Evolutionary conservation across 2,797 vertebrate genomes (phyloP).

Genomic region (Cryptoblepharus egeriae): DNA sequence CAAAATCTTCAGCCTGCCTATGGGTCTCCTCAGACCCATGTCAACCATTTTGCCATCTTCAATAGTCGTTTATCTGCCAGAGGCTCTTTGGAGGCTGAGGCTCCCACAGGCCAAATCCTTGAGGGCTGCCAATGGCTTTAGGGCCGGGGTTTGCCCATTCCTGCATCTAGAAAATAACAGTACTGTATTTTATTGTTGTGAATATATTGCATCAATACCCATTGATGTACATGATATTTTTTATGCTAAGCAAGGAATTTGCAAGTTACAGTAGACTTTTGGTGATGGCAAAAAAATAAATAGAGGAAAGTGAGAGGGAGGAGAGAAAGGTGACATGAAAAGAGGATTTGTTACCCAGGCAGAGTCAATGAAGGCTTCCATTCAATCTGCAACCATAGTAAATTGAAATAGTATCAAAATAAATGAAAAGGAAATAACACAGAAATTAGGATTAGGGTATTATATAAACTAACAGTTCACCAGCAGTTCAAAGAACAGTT

Average conservation of each 20-base stretch:
- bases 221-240: not conserved
- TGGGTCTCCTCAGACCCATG: too few relatives aligned
- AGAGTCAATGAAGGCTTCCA: not conserved
- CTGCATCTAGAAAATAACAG: too few relatives aligned
- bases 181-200: not conserved
- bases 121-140: too few relatives aligned
- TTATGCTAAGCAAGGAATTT: not conserved
- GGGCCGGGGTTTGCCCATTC: too few relatives aligned
- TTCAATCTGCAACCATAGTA: not conserved
- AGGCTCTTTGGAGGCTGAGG: too few relatives aligned
- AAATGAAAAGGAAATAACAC: conserved; percentile 2
- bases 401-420: not conserved
- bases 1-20: too few relatives aligned
- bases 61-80: too few relatives aligned
- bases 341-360: not conserved
- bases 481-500: not conserved
- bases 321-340: not conserved
- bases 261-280: too few relatives aligned
- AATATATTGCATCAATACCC: not conserved
- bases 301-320: not conserved
- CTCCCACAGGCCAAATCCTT: too few relatives aligned
- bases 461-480: not conserved
- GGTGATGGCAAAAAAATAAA: not conserved
- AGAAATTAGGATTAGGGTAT: not conserved
- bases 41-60: too few relatives aligned